Conservation (phyloP, 2,888 invertebrate species). For the Rapana venosa region DNA sequence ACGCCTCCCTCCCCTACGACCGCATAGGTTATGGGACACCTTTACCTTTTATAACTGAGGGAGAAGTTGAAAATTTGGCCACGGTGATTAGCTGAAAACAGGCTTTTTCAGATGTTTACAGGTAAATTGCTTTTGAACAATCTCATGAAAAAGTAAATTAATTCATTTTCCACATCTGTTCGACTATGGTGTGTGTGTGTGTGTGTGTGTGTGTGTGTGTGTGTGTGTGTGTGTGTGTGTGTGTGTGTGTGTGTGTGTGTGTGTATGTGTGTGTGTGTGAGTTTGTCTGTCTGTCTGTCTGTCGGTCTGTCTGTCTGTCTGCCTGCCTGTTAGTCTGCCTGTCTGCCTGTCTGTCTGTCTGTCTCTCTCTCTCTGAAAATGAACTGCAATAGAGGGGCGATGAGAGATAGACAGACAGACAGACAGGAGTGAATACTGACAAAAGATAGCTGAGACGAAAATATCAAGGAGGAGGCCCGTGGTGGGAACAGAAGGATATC, state of each 20-base stretch:
- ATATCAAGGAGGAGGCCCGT: background rate
- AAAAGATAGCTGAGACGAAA: no score
- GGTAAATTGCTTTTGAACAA: background rate
- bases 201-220: conserved; percentile 12
- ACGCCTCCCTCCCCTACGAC: no score
- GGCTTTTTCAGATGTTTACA: background rate
- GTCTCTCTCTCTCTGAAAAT: background rate
- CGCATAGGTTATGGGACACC: no score
- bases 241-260: background rate
- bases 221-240: background rate
- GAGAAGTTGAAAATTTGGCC: no score
- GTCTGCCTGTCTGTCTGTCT: background rate
- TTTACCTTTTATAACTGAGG: no score
- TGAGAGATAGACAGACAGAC: no score
- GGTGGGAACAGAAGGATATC: background rate
- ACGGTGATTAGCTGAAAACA: background rate
- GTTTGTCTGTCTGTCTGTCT: background rate
- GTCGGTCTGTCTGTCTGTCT: background rate
- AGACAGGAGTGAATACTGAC: no score
- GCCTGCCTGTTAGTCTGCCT: no score
- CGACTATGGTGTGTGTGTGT: conserved; percentile 5
- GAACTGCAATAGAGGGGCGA: background rate
- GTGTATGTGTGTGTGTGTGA: background rate
- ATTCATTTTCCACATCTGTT: no score
- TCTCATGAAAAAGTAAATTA: no score